A percentile compares a stretch with the other conserved stretches of the same genome.
These are phyloP conservation scores for Cepaea hortensis DNA, from an alignment of 2,888 invertebrate species.

Conservation along the genomic window DNA sequence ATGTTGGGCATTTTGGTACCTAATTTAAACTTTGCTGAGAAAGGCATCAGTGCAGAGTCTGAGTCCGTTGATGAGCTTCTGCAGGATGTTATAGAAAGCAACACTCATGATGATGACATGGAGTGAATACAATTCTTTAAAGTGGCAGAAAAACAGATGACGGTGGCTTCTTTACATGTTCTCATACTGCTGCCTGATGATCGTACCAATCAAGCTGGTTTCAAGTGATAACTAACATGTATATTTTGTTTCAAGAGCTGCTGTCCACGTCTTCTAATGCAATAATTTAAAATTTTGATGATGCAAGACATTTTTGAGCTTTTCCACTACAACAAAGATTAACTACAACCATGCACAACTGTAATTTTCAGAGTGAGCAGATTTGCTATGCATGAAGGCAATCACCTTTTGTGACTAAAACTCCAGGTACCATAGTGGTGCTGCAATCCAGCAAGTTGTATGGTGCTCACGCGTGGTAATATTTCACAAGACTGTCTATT, in stretches of 20 bases:
- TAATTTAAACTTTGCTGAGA: slow-evolving; percentile 74
- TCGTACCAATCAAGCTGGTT: background rate
- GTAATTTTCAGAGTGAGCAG: background rate
- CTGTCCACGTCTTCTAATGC: slow-evolving; percentile 19
- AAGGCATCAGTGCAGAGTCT: slow-evolving; percentile 73
- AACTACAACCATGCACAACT: background rate
- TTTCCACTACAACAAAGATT: background rate
- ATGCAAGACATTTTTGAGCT: slow-evolving; percentile 3
- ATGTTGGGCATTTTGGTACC: slow-evolving; percentile 75
- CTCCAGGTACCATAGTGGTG: background rate
- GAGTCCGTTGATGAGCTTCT: slow-evolving; percentile 75
- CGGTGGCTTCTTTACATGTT: background rate
- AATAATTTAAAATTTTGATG: background rate
- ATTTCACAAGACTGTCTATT: background rate
- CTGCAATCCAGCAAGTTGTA: background rate
- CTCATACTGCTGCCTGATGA: slow-evolving; percentile 8
- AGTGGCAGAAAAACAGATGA: no score
- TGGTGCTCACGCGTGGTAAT: background rate
- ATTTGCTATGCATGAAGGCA: slow-evolving; percentile 13
- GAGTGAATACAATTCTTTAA: background rate
- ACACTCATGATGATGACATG: slow-evolving; percentile 69
- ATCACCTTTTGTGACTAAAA: background rate
- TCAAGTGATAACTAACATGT: background rate
- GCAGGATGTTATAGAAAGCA: slow-evolving; percentile 74
- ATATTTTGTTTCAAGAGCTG: slow-evolving; percentile 10